Conservation (phyloP, 23 tunicate genomes). For the Trididemnum nubilum region DNA sequence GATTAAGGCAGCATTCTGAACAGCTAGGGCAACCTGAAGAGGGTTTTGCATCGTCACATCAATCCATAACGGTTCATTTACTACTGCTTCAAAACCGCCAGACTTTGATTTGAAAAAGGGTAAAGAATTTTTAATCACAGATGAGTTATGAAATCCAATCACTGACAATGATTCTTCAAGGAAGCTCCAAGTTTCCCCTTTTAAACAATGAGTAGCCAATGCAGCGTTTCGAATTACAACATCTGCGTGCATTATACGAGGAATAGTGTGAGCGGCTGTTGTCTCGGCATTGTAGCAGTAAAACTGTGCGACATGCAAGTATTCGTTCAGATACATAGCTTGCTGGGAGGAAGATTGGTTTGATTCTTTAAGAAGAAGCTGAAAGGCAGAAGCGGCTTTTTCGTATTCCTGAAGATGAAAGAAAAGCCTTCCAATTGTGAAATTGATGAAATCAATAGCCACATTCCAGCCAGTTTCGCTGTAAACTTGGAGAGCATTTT, state of each 20-base stretch:
- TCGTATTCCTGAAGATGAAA: constrained; percentile 45
- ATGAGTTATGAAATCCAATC: neutral
- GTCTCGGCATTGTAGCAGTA: neutral
- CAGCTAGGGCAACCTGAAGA: constrained; percentile 31
- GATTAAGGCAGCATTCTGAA: constrained; percentile 19
- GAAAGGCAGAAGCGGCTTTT: constrained; percentile 48
- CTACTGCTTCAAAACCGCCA: constrained; percentile 20
- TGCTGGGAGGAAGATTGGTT: constrained; percentile 69
- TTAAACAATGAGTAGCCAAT: neutral
- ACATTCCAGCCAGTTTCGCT: constrained; percentile 55
- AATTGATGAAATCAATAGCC: constrained; percentile 75
- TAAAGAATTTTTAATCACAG: neutral
- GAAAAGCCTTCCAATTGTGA: constrained; percentile 67
- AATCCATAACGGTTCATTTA: constrained; percentile 36
- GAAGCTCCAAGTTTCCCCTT: constrained; percentile 11
- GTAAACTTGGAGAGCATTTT: constrained; percentile 70
- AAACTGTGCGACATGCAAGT: constrained; percentile 41
- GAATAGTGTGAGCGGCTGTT: neutral
- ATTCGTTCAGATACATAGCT: constrained; percentile 66
- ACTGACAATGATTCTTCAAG: constrained; percentile 21
- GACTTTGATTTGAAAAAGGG: neutral
- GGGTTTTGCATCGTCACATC: constrained; percentile 47
- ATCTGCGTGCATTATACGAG: neutral
- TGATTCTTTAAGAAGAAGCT: constrained; percentile 49
- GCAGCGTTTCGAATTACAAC: neutral